phyloP scores from a whole-genome alignment of 2,113 vertebrate species.

The Actinemys pallida region DNA sequence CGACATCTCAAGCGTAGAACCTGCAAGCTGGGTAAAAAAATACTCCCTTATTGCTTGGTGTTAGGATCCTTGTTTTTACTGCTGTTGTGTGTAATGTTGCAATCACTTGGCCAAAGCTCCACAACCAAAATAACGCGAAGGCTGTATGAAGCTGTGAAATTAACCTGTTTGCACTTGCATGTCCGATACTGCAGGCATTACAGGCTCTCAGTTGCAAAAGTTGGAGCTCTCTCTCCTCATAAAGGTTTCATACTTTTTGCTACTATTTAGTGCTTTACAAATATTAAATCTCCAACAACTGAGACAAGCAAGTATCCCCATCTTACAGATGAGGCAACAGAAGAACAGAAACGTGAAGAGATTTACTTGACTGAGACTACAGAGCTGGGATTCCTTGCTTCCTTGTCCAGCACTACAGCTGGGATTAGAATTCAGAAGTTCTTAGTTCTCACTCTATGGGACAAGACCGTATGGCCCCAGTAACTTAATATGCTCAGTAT shows the following conservation, averaged over 20 bases:
- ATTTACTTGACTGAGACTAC: neutral
- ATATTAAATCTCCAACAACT: neutral
- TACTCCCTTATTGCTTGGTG: neutral
- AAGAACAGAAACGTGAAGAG: neutral
- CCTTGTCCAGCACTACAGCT: fast-evolving
- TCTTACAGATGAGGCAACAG: neutral
- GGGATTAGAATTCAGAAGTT: fast-evolving
- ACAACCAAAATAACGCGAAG: neutral
- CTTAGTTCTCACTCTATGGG: fast-evolving
- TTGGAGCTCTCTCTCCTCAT: neutral
- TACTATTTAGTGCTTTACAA: neutral
- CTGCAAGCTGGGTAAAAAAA: neutral
- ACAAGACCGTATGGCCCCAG: fast-evolving
- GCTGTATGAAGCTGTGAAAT: fast-evolving
- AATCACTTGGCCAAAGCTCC: fast-evolving
- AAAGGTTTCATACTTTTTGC: neutral
- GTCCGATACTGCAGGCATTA: neutral
- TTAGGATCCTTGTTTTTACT: neutral
- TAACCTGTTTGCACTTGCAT: fast-evolving
- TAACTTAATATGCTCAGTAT: fast-evolving
- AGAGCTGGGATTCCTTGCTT: neutral
- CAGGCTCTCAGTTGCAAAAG: neutral
- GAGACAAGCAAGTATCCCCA: neutral
- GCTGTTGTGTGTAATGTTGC: fast-evolving
- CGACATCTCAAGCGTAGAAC: neutral